phyloP scores from a whole-genome alignment of 2,888 invertebrate species.

The Polydrusus pterygomalis region DNA sequence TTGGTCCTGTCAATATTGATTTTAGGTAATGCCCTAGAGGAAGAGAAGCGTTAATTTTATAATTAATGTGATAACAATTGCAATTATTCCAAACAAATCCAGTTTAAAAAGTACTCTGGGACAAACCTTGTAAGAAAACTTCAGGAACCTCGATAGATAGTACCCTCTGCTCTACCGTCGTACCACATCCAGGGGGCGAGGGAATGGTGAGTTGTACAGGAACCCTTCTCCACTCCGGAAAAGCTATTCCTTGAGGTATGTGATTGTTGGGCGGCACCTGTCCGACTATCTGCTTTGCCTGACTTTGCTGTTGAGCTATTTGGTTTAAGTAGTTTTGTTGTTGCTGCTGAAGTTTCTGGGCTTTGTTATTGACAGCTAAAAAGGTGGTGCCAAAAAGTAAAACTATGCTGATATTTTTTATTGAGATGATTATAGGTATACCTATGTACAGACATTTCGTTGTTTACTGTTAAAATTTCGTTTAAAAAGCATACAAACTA shows the following conservation, averaged over 20 bases:
- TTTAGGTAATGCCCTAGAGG: conserved; percentile 71
- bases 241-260: conserved; percentile 58
- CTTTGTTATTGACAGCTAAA: conserved; percentile 53
- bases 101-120: conserved; percentile 61
- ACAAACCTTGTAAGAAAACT: conserved; percentile 79
- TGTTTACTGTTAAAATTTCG: no score
- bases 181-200: conserved; percentile 81
- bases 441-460: no score
- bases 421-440: no score
- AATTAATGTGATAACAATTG: no score
- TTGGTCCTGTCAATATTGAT: conserved; percentile 87
- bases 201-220: conserved; percentile 86
- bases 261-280: conserved; percentile 61
- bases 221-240: conserved; percentile 71
- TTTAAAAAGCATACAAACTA: no score
- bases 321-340: conserved; percentile 53
- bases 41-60: conserved; percentile 9
- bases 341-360: conserved; percentile 52
- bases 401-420: not conserved
- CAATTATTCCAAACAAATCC: no score
- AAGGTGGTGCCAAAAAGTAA: not conserved
- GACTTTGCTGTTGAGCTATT: conserved; percentile 54
- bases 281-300: conserved; percentile 60
- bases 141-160: conserved; percentile 93
- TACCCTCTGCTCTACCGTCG: conserved; percentile 77